phyloP scores from a whole-genome alignment of 2,888 invertebrate genomes.

The Acheta domesticus region DNA sequence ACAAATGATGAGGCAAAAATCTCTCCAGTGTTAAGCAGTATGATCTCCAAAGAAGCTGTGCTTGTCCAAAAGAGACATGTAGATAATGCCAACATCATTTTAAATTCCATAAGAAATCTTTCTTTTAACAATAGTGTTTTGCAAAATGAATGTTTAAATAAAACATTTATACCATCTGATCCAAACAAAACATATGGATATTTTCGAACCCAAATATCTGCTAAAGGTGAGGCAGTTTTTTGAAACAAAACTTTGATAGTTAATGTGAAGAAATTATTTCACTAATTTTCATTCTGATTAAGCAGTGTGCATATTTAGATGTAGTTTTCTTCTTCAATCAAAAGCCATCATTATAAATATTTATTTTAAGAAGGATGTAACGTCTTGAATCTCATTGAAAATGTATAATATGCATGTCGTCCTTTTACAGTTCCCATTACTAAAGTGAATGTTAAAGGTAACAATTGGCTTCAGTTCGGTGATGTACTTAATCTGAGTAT shows the following conservation, averaged over 20 bases:
- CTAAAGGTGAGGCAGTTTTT: slow-evolving; percentile 58
- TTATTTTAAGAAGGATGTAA: too few species aligned
- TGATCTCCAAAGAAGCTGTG: not conserved
- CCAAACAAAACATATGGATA: slow-evolving; percentile 69
- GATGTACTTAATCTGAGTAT: slow-evolving; percentile 66
- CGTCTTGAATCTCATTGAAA: too few species aligned
- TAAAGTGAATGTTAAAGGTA: slow-evolving; percentile 66
- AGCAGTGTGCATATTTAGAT: too few species aligned
- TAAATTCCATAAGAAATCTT: not conserved
- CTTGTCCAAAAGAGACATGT: not conserved
- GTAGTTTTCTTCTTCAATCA: too few species aligned
- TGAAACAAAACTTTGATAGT: slow-evolving; percentile 25
- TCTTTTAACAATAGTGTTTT: slow-evolving; percentile 35
- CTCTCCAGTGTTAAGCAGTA: slow-evolving; percentile 34
- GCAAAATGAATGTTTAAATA: slow-evolving; percentile 57
- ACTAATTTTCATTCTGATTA: not conserved
- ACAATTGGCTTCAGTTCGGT: slow-evolving; percentile 79
- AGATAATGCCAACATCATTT: not conserved
- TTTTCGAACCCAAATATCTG: slow-evolving; percentile 61
- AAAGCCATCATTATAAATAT: too few species aligned
- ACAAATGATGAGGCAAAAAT: not conserved
- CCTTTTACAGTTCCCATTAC: slow-evolving; percentile 64
- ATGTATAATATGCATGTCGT: too few species aligned
- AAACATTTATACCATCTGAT: slow-evolving; percentile 60
- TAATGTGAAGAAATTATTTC: slow-evolving; percentile 24